Evolutionary conservation across 2,113 vertebrate species (phyloP), one percentile per base, ranked within the genome.

Genomic region (Bombycilla garrulus): DNA sequence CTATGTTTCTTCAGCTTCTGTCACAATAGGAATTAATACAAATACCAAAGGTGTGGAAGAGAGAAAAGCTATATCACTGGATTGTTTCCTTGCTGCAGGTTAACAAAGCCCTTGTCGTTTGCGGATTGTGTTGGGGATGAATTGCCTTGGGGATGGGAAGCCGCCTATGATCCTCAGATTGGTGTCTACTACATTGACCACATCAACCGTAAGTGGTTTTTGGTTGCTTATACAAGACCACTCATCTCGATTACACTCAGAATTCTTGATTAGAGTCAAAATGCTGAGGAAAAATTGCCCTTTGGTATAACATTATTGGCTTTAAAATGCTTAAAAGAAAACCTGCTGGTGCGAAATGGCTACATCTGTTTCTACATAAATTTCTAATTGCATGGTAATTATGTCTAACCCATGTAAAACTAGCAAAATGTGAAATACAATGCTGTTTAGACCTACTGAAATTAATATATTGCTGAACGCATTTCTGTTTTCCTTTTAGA

Each of bases 121-220:
- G 98, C 98, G 16, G 98, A 99, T 73, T 99, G 98, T 72, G 98
- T 98, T 66, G 98, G 98, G 42, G 98, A 99, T 97, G 98, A 99
- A 83, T 97, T 99, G 42, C 98, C 98, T 0, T 98, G 98, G 98
- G 98, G 98, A 60, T 99, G 98, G 98, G 98, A 99, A 95, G 98
- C 98, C 1, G 97, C 98, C 0, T 98, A 98, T 28, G 98, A 99
- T 91, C 97, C 98, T 74, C 98, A 98, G 93, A 98, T 99, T 82
- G 98, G 98, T 54, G 97, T 98, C 18, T 99, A 98, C 97, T 99
- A 98, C 65, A 98, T 99, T 24, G 98, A 99, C 95, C 98, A 99
- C 92, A 64, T 98, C 92, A 98, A 98, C 95, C 98, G 98, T 99
- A 97, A 98, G 98, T 98, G 60, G 72, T 92, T 54, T 57, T 77